These are phyloP conservation scores for Melanerpes aurifrons DNA, from an alignment of 2,113 vertebrate species.

Conservation along the genomic window DNA sequence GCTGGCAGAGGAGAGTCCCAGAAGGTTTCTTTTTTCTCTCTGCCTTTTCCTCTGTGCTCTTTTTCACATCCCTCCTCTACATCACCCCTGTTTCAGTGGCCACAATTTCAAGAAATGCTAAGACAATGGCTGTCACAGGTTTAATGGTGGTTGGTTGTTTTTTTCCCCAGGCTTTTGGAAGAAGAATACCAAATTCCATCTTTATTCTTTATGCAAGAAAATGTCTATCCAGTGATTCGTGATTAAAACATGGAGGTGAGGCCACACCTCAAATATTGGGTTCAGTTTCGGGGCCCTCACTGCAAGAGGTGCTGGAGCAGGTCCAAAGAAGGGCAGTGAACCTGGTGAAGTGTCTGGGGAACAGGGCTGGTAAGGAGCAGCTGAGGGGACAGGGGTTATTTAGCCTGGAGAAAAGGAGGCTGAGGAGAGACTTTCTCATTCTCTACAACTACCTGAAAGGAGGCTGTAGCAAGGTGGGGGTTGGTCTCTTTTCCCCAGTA, in stretches of 20 bases:
- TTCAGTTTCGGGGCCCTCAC: too few species aligned
- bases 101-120: background rate
- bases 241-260: background rate
- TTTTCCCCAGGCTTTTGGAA: background rate
- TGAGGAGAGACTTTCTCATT: too few species aligned
- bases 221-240: background rate
- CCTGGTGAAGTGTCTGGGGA: too few species aligned
- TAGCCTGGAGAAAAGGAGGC: too few species aligned
- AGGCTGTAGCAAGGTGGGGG: too few species aligned
- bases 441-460: too few species aligned
- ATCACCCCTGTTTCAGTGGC: background rate
- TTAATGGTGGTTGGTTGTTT: background rate
- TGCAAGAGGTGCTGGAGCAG: too few species aligned
- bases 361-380: too few species aligned
- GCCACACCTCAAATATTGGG: too few species aligned
- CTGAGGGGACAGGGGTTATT: too few species aligned
- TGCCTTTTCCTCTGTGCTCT: background rate
- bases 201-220: background rate
- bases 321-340: too few species aligned
- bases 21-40: background rate
- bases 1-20: background rate
- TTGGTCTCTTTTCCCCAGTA: too few species aligned
- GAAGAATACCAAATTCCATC: background rate
- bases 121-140: background rate
- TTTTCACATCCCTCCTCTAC: background rate